Percentiles rank a stretch among this genome's conserved stretches.
These are phyloP conservation scores for Argopecten irradians DNA, from an alignment of 1,140 invertebrate genomes.

Conservation along the genomic window DNA sequence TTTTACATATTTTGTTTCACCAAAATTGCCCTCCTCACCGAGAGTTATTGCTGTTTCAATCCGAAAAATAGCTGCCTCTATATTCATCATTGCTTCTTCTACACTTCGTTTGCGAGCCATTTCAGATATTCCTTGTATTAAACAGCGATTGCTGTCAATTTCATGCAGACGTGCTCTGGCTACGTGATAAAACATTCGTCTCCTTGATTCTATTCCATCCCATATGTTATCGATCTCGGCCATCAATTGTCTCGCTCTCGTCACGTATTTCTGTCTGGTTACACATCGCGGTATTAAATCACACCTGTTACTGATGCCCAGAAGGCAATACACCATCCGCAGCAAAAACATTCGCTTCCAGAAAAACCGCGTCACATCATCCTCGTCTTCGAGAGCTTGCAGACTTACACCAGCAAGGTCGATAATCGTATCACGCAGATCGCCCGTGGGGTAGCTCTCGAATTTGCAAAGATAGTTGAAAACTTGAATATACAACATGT, in stretches of 20 bases:
- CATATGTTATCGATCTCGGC: slow-evolving; percentile 31
- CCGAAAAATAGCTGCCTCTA: neutral
- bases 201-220: slow-evolving; percentile 26
- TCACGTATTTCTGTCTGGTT: neutral
- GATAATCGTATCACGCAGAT: neutral
- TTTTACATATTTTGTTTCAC: neutral
- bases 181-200: slow-evolving; percentile 39
- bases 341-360: slow-evolving; percentile 40
- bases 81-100: neutral
- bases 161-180: slow-evolving; percentile 26
- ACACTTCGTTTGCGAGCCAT: neutral
- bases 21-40: neutral
- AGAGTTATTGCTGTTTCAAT: neutral
- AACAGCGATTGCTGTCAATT: neutral
- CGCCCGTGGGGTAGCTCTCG: slow-evolving; percentile 27
- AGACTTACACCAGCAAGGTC: slow-evolving; percentile 22
- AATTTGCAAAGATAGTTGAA: slow-evolving; percentile 33
- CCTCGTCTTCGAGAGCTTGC: slow-evolving; percentile 28
- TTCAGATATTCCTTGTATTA: neutral
- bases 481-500: slow-evolving; percentile 42
- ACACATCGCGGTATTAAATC: slow-evolving; percentile 17
- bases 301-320: slow-evolving; percentile 39
- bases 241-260: neutral
- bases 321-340: slow-evolving; percentile 32
- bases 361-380: neutral